These are phyloP conservation scores for Macquaria australasica DNA, from an alignment of 2,113 vertebrate genomes.

Conservation along the genomic window DNA sequence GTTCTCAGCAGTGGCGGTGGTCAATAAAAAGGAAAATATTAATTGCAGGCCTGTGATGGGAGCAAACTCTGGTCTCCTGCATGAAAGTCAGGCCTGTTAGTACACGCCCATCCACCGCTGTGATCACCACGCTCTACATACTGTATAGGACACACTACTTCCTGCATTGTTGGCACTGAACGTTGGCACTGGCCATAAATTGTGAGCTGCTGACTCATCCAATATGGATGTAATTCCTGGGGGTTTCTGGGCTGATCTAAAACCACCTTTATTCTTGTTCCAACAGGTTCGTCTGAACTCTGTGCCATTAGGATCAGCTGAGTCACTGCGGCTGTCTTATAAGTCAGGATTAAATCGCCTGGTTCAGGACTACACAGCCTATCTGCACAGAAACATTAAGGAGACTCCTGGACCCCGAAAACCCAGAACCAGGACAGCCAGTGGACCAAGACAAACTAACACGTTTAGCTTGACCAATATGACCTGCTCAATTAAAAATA, in stretches of 20 bases:
- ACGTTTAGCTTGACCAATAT: neutral
- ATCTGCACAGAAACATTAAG: conserved; percentile 72
- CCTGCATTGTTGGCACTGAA: neutral
- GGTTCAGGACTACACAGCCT: conserved; percentile 70
- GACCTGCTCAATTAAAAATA: conserved; percentile 17
- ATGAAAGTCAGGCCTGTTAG: neutral
- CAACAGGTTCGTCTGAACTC: conserved; percentile 77
- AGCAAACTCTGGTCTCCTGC: neutral
- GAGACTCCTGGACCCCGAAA: conserved; percentile 47
- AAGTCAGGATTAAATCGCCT: conserved; percentile 62
- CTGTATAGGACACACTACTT: neutral
- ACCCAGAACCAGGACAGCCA: neutral
- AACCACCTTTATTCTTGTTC: conserved; percentile 17
- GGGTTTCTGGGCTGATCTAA: neutral
- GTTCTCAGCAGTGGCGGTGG: too few relatives aligned
- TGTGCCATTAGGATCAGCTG: conserved; percentile 75
- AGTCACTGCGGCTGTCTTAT: conserved; percentile 79
- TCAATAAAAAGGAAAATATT: too few relatives aligned
- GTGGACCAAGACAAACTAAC: neutral
- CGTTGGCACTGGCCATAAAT: too few relatives aligned
- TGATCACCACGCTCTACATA: neutral
- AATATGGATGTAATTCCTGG: neutral
- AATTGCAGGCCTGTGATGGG: neutral
- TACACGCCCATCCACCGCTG: neutral
- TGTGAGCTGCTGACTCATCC: neutral